Conservation (phyloP, 2,888 invertebrate species). For the Oscheius sp. region DNA sequence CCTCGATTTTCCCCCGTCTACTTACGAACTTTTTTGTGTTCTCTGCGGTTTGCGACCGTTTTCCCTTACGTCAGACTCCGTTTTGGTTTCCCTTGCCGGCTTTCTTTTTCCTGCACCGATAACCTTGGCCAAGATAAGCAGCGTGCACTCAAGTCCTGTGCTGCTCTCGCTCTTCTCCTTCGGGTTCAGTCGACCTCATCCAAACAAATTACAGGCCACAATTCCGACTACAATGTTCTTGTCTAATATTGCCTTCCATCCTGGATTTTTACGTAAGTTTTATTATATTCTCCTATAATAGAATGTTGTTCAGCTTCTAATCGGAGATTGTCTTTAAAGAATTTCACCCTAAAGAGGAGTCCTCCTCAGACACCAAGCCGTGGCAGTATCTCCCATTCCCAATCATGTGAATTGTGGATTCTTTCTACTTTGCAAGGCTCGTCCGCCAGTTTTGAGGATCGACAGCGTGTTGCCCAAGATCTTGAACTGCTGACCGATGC, state of each 20-base stretch:
- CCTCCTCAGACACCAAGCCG: conserved; percentile 26
- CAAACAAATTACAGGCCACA: no score
- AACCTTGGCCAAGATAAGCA: conserved; percentile 28
- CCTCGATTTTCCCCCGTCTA: background rate
- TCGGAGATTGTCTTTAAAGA: conserved; percentile 5
- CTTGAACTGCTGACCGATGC: conserved; percentile 16
- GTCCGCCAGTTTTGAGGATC: conserved; percentile 20
- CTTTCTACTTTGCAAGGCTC: conserved; percentile 34
- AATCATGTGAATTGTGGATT: conserved; percentile 34
- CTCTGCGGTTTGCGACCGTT: background rate
- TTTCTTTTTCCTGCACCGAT: conserved; percentile 36
- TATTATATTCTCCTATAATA: background rate
- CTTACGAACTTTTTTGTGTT: background rate
- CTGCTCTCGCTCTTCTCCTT: background rate
- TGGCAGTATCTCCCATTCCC: conserved; percentile 26
- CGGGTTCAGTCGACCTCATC: conserved; percentile 6
- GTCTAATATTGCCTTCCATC: conserved; percentile 17
- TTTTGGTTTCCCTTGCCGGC: conserved; percentile 24
- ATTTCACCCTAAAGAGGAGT: conserved; percentile 1
- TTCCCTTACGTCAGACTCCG: conserved; percentile 18
- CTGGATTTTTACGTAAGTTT: conserved; percentile 29
- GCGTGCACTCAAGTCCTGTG: conserved; percentile 24
- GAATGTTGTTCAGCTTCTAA: conserved; percentile 8
- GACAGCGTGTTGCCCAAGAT: conserved; percentile 26
- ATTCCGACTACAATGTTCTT: conserved; percentile 35